Conservation (phyloP, 2,888 invertebrate genomes). For the Agrochola macilenta region DNA sequence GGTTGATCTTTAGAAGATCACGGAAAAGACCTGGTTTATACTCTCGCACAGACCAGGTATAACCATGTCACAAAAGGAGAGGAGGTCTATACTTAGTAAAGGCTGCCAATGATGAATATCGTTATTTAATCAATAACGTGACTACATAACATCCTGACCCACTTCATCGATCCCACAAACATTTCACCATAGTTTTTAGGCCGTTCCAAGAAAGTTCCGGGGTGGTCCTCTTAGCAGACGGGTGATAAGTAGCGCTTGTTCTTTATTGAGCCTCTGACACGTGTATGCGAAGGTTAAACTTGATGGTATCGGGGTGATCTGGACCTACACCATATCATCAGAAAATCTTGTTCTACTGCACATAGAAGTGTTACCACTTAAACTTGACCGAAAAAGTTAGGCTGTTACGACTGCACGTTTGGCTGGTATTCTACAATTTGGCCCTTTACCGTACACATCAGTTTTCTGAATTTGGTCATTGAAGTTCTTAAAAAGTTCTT, state of each 20-base stretch:
- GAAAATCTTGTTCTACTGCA: conserved; percentile 5
- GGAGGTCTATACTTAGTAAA: too few species aligned
- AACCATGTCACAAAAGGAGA: too few species aligned
- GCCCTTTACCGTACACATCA: background rate
- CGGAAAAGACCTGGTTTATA: too few species aligned
- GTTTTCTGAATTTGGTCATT: background rate
- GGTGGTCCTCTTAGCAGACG: conserved; percentile 69
- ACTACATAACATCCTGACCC: conserved; percentile 13
- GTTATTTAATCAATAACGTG: background rate
- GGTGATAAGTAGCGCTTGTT: conserved; percentile 68
- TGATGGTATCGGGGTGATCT: conserved; percentile 5
- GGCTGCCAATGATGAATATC: background rate
- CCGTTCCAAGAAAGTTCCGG: conserved; percentile 62
- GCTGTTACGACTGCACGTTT: background rate
- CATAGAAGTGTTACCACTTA: background rate
- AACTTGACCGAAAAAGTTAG: background rate
- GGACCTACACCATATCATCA: conserved; percentile 3
- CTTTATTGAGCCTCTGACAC: conserved; percentile 59
- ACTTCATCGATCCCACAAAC: conserved; percentile 32
- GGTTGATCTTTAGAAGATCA: too few species aligned
- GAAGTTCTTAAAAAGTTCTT: background rate
- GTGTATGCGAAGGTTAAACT: conserved; percentile 50
- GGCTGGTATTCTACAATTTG: background rate
- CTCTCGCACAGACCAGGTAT: too few species aligned
- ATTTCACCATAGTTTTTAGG: conserved; percentile 20